Percentiles rank a stretch among this genome's conserved stretches.
These are phyloP conservation scores for Drosophila maculinotata DNA, from an alignment of 2,888 invertebrate species.

Conservation along the genomic window DNA sequence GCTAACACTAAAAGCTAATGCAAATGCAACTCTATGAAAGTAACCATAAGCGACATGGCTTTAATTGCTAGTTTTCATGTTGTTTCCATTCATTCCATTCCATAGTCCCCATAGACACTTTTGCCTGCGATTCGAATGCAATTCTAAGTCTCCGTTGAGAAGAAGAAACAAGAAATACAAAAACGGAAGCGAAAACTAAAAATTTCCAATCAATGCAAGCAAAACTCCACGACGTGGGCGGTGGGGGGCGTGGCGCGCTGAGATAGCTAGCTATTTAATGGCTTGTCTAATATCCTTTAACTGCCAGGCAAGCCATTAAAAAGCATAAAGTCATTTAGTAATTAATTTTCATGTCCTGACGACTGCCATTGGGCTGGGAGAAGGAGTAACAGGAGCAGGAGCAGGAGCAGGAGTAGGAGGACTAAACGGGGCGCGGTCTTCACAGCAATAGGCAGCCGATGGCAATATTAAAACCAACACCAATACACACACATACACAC, in stretches of 20 bases:
- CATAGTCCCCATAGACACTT: background rate
- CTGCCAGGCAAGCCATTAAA: constrained; percentile 76
- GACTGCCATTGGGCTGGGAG: constrained; percentile 22
- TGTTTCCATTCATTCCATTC: background rate
- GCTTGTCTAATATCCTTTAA: constrained; percentile 79
- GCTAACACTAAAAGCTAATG: constrained; percentile 13
- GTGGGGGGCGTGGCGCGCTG: constrained; percentile 11
- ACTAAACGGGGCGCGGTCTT: constrained; percentile 53
- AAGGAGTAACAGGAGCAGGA: constrained; percentile 7
- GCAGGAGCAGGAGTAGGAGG: background rate
- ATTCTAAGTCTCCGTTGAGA: constrained; percentile 1
- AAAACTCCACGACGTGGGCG: constrained; percentile 13
- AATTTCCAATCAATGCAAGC: constrained; percentile 44
- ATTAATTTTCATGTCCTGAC: constrained; percentile 76
- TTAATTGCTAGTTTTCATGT: constrained; percentile 28
- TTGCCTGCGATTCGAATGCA: constrained; percentile 15
- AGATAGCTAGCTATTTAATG: constrained; percentile 69
- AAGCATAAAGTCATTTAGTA: constrained; percentile 80
- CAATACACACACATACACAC: constrained; percentile 25
- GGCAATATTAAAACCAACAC: constrained; percentile 35
- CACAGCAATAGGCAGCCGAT: constrained; percentile 19
- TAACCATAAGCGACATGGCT: constrained; percentile 17
- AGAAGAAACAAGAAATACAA: background rate
- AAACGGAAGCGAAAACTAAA: constrained; percentile 4
- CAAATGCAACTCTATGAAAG: constrained; percentile 1